phyloP scores from a whole-genome alignment of 2,888 invertebrate species.

The Catotricha subobsoleta region DNA sequence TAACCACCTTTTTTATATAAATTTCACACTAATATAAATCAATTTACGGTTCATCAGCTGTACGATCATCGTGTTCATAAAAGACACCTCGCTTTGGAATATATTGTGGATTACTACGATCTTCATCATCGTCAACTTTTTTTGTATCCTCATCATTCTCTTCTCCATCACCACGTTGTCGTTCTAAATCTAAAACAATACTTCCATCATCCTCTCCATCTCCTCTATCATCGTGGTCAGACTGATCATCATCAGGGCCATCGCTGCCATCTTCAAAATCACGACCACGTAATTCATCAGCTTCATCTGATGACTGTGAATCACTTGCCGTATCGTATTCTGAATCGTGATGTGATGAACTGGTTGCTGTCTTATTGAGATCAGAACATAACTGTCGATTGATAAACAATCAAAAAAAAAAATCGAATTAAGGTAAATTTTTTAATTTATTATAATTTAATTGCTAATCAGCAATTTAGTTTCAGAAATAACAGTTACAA shows the following conservation, averaged over 20 bases:
- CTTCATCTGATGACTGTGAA: constrained; percentile 9
- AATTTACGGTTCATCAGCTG: constrained; percentile 47
- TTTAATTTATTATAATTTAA: too few relatives aligned
- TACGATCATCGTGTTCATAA: constrained; percentile 90
- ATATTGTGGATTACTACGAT: constrained; percentile 90
- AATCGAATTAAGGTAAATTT: too few relatives aligned
- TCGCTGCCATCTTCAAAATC: constrained; percentile 13
- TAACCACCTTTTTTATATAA: too few relatives aligned
- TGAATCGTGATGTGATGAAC: constrained; percentile 22
- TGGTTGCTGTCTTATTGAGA: constrained; percentile 5
- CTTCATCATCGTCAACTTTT: constrained; percentile 82
- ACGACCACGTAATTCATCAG: constrained; percentile 4
- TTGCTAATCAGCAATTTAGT: too few relatives aligned
- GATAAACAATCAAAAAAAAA: too few relatives aligned
- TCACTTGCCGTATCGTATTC: constrained; percentile 31
- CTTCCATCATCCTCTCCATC: constrained; percentile 12
- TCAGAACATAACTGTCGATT: too few relatives aligned
- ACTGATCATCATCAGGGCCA: constrained; percentile 14
- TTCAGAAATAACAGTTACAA: too few relatives aligned
- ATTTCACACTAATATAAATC: background rate
- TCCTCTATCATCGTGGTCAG: constrained; percentile 15
- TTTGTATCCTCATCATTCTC: constrained; percentile 34
- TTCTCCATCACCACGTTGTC: constrained; percentile 55
- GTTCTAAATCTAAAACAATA: constrained; percentile 24
- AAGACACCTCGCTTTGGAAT: constrained; percentile 92